A percentile compares a stretch with the other conserved stretches of the same genome.
Conservation (phyloP, 1,140 invertebrate species). For the Bombus picipes region DNA sequence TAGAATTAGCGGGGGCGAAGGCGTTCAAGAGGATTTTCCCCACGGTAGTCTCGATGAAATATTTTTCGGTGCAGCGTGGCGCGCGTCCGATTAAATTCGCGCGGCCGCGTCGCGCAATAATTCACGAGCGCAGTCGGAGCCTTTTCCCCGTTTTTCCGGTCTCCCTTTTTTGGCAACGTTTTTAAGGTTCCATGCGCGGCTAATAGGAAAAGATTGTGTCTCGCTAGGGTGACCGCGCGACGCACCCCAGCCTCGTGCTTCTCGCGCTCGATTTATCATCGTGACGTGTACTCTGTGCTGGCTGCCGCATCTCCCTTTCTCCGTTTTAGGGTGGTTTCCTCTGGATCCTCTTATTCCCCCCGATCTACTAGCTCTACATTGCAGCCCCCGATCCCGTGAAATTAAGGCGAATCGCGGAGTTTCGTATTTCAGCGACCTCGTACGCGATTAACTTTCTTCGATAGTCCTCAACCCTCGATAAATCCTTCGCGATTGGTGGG, state of each 20-base stretch:
- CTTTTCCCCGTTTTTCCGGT: conserved; percentile 10
- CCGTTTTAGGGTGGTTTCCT: conserved; percentile 6
- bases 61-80: conserved; percentile 44
- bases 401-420: conserved; percentile 69
- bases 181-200: conserved; percentile 60
- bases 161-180: conserved; percentile 59
- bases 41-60: conserved; percentile 7
- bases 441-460: conserved; percentile 39
- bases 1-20: conserved; percentile 19
- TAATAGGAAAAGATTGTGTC: conserved; percentile 70
- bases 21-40: neutral
- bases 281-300: conserved; percentile 62
- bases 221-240: conserved; percentile 52
- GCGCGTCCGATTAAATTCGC: conserved; percentile 62
- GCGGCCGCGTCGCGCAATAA: conserved; percentile 52
- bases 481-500: conserved; percentile 29
- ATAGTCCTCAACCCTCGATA: conserved; percentile 22
- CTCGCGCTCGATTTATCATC: conserved; percentile 77
- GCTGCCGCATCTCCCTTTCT: neutral
- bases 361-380: neutral
- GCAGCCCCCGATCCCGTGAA: conserved; percentile 45
- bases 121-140: conserved; percentile 40
- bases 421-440: conserved; percentile 60
- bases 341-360: conserved; percentile 21
- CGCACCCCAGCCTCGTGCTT: conserved; percentile 60